Conservation (phyloP, 2,113 vertebrate species). For the Zosterops lateralis region DNA sequence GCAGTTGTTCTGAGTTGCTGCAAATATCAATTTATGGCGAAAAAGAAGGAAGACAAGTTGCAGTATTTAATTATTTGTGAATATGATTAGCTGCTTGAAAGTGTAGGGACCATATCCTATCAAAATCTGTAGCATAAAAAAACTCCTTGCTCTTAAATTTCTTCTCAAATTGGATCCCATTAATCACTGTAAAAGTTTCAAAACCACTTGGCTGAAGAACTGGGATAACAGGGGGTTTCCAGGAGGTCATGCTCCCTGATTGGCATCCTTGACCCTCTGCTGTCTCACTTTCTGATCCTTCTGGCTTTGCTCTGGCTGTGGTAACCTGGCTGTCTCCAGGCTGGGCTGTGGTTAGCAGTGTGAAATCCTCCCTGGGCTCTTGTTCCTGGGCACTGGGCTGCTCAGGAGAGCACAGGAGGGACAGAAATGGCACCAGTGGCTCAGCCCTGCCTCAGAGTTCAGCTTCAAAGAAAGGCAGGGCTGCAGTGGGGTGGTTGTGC, state of each 20-base stretch:
- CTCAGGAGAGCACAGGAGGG: not conserved
- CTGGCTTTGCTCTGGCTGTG: not conserved
- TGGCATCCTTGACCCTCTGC: conserved; percentile 6
- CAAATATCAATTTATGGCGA: conserved; percentile 1
- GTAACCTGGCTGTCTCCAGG: not conserved
- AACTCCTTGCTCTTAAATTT: conserved; percentile 14
- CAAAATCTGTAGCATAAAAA: conserved; percentile 12
- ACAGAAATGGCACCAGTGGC: not conserved
- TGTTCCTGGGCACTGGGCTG: not conserved
- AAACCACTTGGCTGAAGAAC: conserved; percentile 22
- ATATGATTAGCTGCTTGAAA: conserved; percentile 20
- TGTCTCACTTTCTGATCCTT: conserved; percentile 22
- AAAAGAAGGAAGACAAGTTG: conserved; percentile 9
- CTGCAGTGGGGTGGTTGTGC: not conserved
- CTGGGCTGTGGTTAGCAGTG: not conserved
- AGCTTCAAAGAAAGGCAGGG: conserved; percentile 1
- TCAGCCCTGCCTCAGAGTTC: not conserved
- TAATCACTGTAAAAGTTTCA: conserved; percentile 37
- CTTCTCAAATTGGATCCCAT: not conserved
- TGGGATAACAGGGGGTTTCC: not conserved
- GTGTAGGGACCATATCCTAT: not conserved
- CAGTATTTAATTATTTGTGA: conserved; percentile 37
- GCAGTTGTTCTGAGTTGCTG: not conserved
- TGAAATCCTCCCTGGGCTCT: not conserved
- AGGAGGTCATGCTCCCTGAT: not conserved